Conservation (phyloP, 1,140 invertebrate genomes). For the Papilio helenus region DNA sequence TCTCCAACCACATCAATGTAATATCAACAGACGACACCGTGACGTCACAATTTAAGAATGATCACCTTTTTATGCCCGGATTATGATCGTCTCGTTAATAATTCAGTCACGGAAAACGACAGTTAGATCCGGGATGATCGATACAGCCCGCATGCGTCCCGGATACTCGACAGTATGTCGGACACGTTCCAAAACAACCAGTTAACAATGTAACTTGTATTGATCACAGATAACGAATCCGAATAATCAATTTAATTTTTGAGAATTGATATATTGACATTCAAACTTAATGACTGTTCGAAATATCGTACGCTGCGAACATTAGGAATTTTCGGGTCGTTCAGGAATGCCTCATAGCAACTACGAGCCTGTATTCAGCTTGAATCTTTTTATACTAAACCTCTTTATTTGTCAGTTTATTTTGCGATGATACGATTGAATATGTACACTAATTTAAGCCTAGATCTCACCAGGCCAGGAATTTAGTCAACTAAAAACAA, state of each 20-base stretch:
- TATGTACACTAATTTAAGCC: too few relatives aligned
- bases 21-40: background rate
- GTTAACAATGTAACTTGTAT: background rate
- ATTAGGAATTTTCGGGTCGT: too few relatives aligned
- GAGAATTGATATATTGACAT: background rate
- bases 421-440: too few relatives aligned
- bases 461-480: too few relatives aligned
- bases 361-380: too few relatives aligned
- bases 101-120: slow-evolving; percentile 32
- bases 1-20: background rate
- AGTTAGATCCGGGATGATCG: slow-evolving; percentile 42
- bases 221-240: background rate
- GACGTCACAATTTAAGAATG: background rate
- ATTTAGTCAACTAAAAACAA: too few relatives aligned
- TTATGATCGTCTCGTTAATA: slow-evolving; percentile 37
- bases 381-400: too few relatives aligned
- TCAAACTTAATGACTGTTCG: too few relatives aligned
- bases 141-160: slow-evolving; percentile 27
- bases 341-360: too few relatives aligned
- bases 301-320: too few relatives aligned
- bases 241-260: background rate
- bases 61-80: background rate
- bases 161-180: background rate
- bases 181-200: background rate
- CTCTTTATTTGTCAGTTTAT: too few relatives aligned